Evolutionary conservation across 2,113 vertebrate genomes (phyloP), one percentile per base, ranked within the genome.

Genomic region (Proterorhinus semilunaris): DNA sequence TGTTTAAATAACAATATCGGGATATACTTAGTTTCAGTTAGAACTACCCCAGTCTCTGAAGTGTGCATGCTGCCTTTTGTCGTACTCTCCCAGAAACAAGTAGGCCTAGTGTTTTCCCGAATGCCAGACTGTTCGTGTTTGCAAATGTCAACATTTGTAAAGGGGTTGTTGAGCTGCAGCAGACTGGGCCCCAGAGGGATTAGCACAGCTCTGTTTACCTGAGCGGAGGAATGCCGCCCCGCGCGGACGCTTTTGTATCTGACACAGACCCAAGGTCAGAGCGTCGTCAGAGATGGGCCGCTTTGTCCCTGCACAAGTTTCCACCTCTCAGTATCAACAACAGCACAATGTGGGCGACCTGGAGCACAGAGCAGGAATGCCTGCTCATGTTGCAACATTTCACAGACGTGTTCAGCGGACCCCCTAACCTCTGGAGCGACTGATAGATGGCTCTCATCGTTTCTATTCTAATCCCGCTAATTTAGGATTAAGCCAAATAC

Each of bases 161-260:
- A 92, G 87, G 84, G 49, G 73, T 78, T 78, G 80, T 84, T 90
- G 82, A 87, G 82, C 82, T 74, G 54, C 65, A 59, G 87, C 87
- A 89, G 88, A 89, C 89, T 66, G 86, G 86, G 86, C 85, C 90
- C 85, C 70, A 48, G 73, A 79, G 91, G 91, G 92, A 92, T 92
- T 93, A 91, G 85, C 75, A 68, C 65, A 85, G 83, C 86, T 89
- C 85, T 93, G 82, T 93, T 92, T 92, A 92, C 89, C 91, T 90
- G 91, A 84, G 84, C 81, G 66, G 80, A 88, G 92, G 92, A 93
- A 93, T 93, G 92, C 90, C 84, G 85, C 84, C 75, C 81, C 72
- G 78, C 86, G 46, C 76, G 27, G 74, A 70, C 72, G 88, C 91
- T 86, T 92, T 92, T 92, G 91, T 92, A 87, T 86, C 86, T 84